phyloP scores from a whole-genome alignment of 1,140 invertebrate genomes.

The Drosophila bocqueti region DNA sequence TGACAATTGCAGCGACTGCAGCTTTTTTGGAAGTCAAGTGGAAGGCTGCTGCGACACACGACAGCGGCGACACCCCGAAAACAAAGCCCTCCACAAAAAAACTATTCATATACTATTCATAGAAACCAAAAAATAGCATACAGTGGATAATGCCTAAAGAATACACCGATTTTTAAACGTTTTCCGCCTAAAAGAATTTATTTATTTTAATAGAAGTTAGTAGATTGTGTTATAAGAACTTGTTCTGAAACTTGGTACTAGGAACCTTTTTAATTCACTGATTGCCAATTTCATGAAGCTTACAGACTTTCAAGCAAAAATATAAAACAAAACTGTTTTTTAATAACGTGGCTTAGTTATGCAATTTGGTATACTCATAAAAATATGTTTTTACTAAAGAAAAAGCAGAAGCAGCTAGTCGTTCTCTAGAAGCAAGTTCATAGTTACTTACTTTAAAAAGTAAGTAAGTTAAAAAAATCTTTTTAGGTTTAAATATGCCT shows the following conservation, averaged over 20 bases:
- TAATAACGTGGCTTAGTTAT: neutral
- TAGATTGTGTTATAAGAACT: neutral
- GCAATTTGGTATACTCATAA: neutral
- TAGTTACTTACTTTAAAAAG: no score
- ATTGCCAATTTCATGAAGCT: neutral
- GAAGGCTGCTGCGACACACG: constrained; percentile 21
- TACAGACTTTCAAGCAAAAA: neutral
- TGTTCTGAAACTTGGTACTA: neutral
- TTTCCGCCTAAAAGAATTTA: no score
- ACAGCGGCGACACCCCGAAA: neutral
- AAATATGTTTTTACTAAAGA: no score
- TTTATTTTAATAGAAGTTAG: no score
- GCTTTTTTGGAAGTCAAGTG: constrained; percentile 40
- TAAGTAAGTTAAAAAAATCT: no score
- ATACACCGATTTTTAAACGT: neutral
- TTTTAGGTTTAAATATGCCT: no score
- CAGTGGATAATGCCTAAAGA: neutral
- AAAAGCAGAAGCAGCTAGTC: no score
- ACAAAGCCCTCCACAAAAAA: constrained; percentile 3
- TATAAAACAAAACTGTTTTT: neutral
- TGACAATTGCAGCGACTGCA: constrained; percentile 30
- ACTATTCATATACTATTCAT: neutral
- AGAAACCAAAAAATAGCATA: neutral
- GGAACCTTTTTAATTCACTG: neutral
- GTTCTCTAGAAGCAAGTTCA: no score